Evolutionary conservation across 2,888 invertebrate species (phyloP).

Genomic region (Cephus spinipes): DNA sequence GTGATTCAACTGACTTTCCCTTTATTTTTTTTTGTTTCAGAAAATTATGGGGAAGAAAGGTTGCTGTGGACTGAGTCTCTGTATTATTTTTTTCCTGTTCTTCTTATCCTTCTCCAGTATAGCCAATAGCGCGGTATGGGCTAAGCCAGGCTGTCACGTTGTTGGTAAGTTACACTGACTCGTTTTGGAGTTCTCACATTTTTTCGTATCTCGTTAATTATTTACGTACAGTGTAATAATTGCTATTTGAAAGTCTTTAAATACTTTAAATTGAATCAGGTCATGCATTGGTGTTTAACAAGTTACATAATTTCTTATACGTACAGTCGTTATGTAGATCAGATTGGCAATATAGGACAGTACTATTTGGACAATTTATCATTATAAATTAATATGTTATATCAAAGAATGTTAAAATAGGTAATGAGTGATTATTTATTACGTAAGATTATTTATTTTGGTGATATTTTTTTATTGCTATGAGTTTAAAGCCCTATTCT

Average conservation of each 20-base stretch:
- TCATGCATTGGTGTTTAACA: background rate
- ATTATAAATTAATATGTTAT: background rate
- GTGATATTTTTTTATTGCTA: background rate
- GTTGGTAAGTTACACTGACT: constrained; percentile 71
- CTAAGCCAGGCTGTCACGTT: constrained; percentile 83
- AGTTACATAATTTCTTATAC: too few species aligned
- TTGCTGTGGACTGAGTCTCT: background rate
- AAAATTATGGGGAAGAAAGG: background rate
- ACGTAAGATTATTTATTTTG: background rate
- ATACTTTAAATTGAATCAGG: background rate
- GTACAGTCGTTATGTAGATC: background rate
- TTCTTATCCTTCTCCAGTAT: background rate
- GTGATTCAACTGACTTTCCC: background rate
- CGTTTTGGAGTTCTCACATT: background rate
- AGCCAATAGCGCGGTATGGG: constrained; percentile 71
- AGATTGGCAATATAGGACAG: background rate
- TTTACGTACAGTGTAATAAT: background rate
- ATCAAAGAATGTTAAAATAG: background rate
- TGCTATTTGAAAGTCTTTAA: background rate
- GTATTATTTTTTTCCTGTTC: background rate
- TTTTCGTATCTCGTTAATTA: background rate
- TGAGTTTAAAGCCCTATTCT: background rate
- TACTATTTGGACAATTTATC: background rate
- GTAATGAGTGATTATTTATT: background rate
- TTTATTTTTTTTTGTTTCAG: background rate